Base-by-base conservation (phyloP, 1,140 invertebrate genomes). In the Plectus sambesii region DNA sequence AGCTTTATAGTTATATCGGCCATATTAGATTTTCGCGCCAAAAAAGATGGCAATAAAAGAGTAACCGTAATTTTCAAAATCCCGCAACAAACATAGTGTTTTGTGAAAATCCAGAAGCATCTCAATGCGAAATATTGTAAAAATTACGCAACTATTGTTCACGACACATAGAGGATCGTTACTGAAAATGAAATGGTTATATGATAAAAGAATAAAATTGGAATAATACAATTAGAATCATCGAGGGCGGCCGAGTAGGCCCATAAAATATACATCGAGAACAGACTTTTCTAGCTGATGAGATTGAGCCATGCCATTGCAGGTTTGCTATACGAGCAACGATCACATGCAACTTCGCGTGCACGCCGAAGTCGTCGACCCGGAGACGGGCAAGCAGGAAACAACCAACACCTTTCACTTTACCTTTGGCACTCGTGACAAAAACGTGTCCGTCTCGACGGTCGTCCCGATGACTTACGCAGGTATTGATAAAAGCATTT, bases 331-430 rank as follows among this genome's bases (percentile, higher is more conserved):
- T 60, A 81, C 80, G 2, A 70, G 78, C 53, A 72, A 74, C 4
- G 73, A 77, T 42, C 77, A 74, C 55, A 70, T 83, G 49, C 79
- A 82, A 67, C 59, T 74, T 23, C 70, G 73, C 58, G 80, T 82
- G 2, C 76, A 79, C 55, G 80, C 80, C 2, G 79, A 82, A 66
- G 77, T 81, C 17, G 72, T 78, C 35, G 75, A 82, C 61, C 72
- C 79, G 1, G 61, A 70, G 29, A 75, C 73, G 0, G 77, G 75
- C 2, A 68, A 68, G 48, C 73, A 73, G 51, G 73, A 75, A 24
- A 80, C 80, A 9, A 81, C 81, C 5, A 84, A 84, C 70, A 74
- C 77, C 19, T 83, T 84, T 61, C 80, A 83, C 64, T 82, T 80
- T 61, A 82, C 81, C 2, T 82, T 80, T 63, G 69, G 74, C 48